These are phyloP conservation scores for Xiphophorus birchmanni DNA, from an alignment of 2,797 vertebrate genomes.

Conservation along the genomic window DNA sequence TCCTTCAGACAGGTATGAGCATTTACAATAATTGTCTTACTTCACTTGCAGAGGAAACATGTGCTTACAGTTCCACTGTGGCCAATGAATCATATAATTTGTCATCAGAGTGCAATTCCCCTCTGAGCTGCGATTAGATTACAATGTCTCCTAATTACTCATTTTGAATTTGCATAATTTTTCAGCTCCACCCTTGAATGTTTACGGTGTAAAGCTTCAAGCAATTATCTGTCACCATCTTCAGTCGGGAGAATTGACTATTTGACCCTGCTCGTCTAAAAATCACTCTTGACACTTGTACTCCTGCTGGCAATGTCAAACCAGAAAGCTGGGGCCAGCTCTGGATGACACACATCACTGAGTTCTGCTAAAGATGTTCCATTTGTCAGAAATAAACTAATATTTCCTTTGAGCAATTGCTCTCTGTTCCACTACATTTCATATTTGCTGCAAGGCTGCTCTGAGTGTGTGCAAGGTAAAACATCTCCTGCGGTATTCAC, in stretches of 20 bases:
- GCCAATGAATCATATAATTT: constrained; percentile 69
- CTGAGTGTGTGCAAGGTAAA: constrained; percentile 29
- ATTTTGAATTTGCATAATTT: constrained; percentile 69
- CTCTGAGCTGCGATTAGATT: constrained; percentile 70
- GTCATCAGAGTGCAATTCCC: constrained; percentile 61
- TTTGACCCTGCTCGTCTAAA: constrained; percentile 75
- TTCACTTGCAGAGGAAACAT: constrained; percentile 36
- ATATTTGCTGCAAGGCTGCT: constrained; percentile 60
- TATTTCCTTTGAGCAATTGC: constrained; percentile 63
- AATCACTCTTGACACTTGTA: constrained; percentile 71
- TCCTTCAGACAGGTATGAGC: constrained; percentile 19
- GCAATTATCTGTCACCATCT: constrained; percentile 75
- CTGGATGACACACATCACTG: constrained; percentile 67
- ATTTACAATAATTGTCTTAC: constrained; percentile 22
- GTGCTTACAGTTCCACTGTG: constrained; percentile 53
- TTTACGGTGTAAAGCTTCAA: constrained; percentile 71
- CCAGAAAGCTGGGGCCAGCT: constrained; percentile 69
- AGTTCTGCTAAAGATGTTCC: constrained; percentile 68
- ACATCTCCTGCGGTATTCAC: constrained; percentile 35
- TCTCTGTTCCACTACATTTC: constrained; percentile 53
- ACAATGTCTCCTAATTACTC: constrained; percentile 70
- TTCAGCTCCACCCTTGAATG: constrained; percentile 57
- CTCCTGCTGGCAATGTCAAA: constrained; percentile 79
- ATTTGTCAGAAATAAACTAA: constrained; percentile 75
- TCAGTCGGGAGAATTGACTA: constrained; percentile 65